These are phyloP conservation scores for Altica lythri DNA, from an alignment of 2,888 invertebrate species.

Conservation along the genomic window DNA sequence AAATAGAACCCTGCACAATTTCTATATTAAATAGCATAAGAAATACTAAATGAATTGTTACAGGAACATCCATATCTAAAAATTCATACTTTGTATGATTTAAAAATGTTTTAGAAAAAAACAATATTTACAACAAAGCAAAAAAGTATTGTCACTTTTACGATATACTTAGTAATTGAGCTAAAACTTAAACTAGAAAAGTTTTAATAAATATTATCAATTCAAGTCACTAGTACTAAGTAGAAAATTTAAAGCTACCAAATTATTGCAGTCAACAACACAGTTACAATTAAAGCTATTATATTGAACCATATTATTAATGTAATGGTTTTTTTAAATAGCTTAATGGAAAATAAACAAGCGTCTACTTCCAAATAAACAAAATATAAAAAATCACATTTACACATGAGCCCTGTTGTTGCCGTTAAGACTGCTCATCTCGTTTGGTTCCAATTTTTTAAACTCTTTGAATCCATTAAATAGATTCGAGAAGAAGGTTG, in stretches of 20 bases:
- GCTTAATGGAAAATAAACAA: no score
- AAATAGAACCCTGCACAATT: slow-evolving; percentile 10
- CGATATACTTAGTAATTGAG: neutral
- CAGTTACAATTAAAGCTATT: no score
- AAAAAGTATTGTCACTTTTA: slow-evolving; percentile 5
- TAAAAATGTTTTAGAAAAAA: neutral
- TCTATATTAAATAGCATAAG: neutral
- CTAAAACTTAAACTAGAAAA: neutral
- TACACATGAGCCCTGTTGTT: slow-evolving; percentile 22
- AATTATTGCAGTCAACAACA: neutral
- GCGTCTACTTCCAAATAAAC: slow-evolving; percentile 2
- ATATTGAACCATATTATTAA: no score
- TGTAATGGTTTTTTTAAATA: no score
- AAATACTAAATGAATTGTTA: neutral
- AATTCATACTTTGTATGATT: neutral
- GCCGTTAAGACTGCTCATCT: slow-evolving; percentile 38
- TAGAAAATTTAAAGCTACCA: slow-evolving; percentile 5
- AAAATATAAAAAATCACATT: slow-evolving; percentile 13
- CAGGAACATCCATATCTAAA: neutral
- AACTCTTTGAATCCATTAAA: slow-evolving; percentile 28
- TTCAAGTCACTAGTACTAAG: neutral
- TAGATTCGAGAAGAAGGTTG: slow-evolving; percentile 44
- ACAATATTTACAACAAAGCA: neutral
- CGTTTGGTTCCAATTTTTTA: slow-evolving; percentile 37
- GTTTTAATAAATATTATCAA: neutral